Evolutionary conservation across 2,888 invertebrate species (phyloP), one percentile per base, ranked within the genome.

Genomic region (Tuta absoluta): DNA sequence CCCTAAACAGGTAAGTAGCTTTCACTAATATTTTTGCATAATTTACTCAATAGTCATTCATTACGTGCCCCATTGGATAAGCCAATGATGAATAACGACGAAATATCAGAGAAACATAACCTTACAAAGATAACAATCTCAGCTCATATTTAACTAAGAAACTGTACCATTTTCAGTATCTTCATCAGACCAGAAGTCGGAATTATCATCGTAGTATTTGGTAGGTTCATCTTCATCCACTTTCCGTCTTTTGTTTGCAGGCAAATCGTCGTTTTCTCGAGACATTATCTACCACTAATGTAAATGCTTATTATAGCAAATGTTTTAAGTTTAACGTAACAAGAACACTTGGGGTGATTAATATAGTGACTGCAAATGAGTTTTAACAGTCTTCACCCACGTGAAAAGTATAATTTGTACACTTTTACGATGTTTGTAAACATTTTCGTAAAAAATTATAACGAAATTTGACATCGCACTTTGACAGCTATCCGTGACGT

Each of bases 101-200:
- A 14, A 41, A 41, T 14, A 41, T 41, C 14, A 14, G 2, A 41
- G 41, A 41, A 41, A 41, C 41, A 41, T 41, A 41, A 41, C 41
- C 41, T 41, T 14, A 41, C 14, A 41, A 38, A 14, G 41, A 41
- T 41, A 41, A 41, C 14, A 41, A 41, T 41, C 41, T 41, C 2
- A 7, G n/a, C 2, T 48, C 19, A 19, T 19, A n/a, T 48, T 48
- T 48, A 2, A 53, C 21, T 14, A 53, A 4, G 12, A 53, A 56
- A 24, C 23, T 45, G 14, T 80, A 88, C 85, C 86, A 71, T 72
- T 77, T 53, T 86, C 88, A 69, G 78, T 80, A 5, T 86, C 89
- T 0, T 88, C 82, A 66, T 86, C 87, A 0, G 87, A 83, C 89
- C 89, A 91, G 66, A 82, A 86, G 73, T 90, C 90, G 1, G 90